A percentile compares a stretch with the other conserved stretches of the same genome.
phyloP scores from a whole-genome alignment of 2,888 invertebrate species.

The Amorpha juglandis region DNA sequence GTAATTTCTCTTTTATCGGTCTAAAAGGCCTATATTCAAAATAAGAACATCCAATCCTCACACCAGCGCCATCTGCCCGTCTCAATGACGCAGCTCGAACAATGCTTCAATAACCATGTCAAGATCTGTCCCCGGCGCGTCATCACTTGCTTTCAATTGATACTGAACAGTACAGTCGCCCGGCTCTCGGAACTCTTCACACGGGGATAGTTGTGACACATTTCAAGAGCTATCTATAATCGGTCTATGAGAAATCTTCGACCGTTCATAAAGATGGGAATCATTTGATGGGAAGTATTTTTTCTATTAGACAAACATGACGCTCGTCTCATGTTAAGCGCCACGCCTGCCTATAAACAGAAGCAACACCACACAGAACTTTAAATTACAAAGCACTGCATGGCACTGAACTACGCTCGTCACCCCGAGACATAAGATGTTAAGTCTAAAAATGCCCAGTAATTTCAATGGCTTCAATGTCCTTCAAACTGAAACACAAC shows the following conservation, averaged over 20 bases:
- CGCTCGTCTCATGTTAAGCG: too few relatives aligned
- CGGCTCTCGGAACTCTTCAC: not conserved
- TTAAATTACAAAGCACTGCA: too few relatives aligned
- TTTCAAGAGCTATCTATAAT: not conserved
- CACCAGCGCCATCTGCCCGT: not conserved
- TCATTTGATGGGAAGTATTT: too few relatives aligned
- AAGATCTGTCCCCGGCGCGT: not conserved
- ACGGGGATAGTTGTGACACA: not conserved
- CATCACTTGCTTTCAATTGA: not conserved
- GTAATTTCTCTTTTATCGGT: not conserved
- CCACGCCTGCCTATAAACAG: too few relatives aligned
- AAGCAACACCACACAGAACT: too few relatives aligned
- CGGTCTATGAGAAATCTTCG: not conserved
- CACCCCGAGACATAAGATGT: too few relatives aligned
- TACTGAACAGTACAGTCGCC: not conserved
- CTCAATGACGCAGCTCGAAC: not conserved
- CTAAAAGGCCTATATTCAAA: not conserved
- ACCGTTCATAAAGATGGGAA: too few relatives aligned
- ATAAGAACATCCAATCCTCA: not conserved
- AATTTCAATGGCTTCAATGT: too few relatives aligned
- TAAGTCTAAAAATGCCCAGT: too few relatives aligned
- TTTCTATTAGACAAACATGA: too few relatives aligned
- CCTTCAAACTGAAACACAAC: too few relatives aligned
- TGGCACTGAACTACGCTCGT: too few relatives aligned
- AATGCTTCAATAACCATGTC: slow-evolving; percentile 19